These are phyloP conservation scores for Pyxicephalus adspersus DNA, from an alignment of 2,113 vertebrate species.

Conservation along the genomic window DNA sequence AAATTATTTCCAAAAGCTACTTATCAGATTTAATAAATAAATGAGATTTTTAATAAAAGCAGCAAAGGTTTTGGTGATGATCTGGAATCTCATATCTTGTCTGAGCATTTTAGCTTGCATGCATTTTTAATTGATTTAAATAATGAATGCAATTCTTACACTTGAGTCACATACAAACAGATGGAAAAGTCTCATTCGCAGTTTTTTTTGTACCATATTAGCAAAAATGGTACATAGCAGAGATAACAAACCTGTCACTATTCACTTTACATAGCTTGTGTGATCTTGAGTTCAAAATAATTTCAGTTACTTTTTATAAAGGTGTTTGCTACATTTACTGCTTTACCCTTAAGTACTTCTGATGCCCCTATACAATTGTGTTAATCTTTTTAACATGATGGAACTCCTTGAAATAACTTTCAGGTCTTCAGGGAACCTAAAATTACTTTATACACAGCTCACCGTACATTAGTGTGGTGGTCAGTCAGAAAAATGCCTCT, in stretches of 20 bases:
- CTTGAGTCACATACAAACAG: constrained; percentile 34
- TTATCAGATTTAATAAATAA: no score
- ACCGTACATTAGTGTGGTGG: no score
- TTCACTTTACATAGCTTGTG: not conserved
- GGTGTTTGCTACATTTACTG: no score
- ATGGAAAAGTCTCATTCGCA: constrained; percentile 30
- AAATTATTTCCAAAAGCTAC: no score
- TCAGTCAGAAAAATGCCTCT: no score
- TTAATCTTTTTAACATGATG: no score
- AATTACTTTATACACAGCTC: no score
- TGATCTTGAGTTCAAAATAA: not conserved
- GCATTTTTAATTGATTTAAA: constrained; percentile 23
- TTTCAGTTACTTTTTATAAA: not conserved
- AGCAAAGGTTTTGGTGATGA: not conserved
- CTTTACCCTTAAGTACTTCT: no score
- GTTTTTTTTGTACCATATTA: constrained; percentile 23
- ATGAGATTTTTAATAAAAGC: no score
- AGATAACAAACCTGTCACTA: not conserved
- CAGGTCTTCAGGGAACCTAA: no score
- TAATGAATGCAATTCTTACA: constrained; percentile 29
- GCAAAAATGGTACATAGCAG: constrained; percentile 3
- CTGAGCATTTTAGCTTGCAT: not conserved
- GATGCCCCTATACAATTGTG: no score
- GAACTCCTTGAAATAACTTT: no score
- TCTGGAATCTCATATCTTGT: not conserved